Percentiles rank a stretch among this genome's conserved stretches.
Conservation (phyloP, 2,113 vertebrate genomes). For the Sylvietta virens region DNA sequence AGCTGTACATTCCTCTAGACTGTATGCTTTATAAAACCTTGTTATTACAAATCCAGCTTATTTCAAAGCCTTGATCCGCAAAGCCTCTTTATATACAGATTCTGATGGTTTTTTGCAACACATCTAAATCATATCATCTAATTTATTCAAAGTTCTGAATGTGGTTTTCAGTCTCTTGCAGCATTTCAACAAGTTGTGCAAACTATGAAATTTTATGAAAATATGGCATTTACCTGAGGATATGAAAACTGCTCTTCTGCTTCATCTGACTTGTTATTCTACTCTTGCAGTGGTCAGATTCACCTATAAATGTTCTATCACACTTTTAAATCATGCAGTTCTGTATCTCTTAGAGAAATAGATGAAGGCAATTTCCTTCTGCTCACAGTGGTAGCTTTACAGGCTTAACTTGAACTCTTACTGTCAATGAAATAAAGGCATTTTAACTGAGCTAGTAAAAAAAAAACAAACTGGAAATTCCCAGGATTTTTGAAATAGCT, state of each 20-base stretch:
- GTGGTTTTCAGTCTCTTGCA: background rate
- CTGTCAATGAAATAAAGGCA: background rate
- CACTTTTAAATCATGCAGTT: background rate
- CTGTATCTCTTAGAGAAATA: background rate
- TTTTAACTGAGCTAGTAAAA: background rate
- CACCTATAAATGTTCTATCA: background rate
- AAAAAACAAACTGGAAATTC: background rate
- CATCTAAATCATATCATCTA: conserved; percentile 23
- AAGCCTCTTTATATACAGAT: conserved; percentile 50
- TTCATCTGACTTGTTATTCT: background rate
- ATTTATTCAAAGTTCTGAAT: conserved; percentile 45
- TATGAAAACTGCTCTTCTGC: background rate
- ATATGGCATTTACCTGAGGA: background rate
- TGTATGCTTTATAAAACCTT: conserved; percentile 41
- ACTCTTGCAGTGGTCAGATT: background rate
- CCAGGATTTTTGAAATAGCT: background rate
- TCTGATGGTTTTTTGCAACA: conserved; percentile 3
- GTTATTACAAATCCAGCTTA: conserved; percentile 59
- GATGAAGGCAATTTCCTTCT: background rate
- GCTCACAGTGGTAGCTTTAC: background rate
- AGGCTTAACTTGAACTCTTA: background rate
- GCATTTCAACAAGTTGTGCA: conserved; percentile 31
- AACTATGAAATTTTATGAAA: conserved; percentile 2
- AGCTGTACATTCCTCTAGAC: background rate
- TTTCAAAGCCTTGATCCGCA: conserved; percentile 39